Percentiles rank a stretch among this genome's conserved stretches.
phyloP scores from a whole-genome alignment of 1,140 invertebrate species.

The Antheraea mylitta region DNA sequence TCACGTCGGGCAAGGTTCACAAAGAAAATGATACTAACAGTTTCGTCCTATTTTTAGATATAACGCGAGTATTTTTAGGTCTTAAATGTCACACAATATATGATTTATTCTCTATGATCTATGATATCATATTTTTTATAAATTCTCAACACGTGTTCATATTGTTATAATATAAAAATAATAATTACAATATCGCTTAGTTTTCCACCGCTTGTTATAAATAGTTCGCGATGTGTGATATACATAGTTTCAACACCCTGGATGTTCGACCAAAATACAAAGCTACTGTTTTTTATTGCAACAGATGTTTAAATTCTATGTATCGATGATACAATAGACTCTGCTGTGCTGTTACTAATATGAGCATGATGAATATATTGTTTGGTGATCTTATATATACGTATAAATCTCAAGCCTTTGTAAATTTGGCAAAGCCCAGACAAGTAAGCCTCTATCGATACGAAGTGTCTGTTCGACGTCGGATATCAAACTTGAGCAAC shows the following conservation, averaged over 20 bases:
- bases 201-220: constrained; percentile 8
- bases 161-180: neutral
- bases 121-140: neutral
- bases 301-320: constrained; percentile 11
- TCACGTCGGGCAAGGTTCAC: neutral
- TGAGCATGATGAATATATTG: neutral
- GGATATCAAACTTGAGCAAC: constrained; percentile 4
- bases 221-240: constrained; percentile 10
- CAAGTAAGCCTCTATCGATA: constrained; percentile 9
- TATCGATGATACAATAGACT: constrained; percentile 5
- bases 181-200: neutral
- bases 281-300: constrained; percentile 15
- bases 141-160: neutral
- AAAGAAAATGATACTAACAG: neutral
- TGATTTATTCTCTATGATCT: neutral
- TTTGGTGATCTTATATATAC: constrained; percentile 7
- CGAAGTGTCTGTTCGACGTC: constrained; percentile 6
- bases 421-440: neutral
- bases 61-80: neutral
- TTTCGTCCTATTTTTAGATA: neutral
- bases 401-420: neutral
- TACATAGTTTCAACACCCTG: constrained; percentile 11
- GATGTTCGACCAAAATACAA: constrained; percentile 10
- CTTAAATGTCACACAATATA: neutral
- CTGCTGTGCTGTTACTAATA: neutral